Conservation (phyloP, 2,797 vertebrate species). For the Lemur catta region DNA sequence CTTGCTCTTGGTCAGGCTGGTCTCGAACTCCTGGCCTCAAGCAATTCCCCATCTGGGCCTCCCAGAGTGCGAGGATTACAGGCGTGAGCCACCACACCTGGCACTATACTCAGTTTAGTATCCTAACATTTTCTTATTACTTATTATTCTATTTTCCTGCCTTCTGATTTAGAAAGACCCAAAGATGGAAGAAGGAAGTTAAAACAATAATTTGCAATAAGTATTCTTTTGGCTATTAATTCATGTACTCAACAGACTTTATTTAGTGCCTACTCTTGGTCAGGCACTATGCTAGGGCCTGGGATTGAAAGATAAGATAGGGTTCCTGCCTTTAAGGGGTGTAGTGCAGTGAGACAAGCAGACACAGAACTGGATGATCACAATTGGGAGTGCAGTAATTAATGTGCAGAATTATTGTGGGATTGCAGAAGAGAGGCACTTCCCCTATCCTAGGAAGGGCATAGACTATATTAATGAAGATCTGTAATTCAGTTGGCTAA, state of each 20-base stretch:
- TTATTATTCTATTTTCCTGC: slow-evolving; percentile 28
- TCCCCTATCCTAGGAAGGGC: neutral
- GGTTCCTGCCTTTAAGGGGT: neutral
- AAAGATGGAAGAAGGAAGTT: slow-evolving; percentile 36
- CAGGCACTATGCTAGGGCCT: neutral
- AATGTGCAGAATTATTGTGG: neutral
- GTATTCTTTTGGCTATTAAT: slow-evolving; percentile 12
- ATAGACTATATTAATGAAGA: neutral
- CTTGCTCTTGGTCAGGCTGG: neutral
- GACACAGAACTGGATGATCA: neutral
- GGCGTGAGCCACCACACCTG: too few relatives aligned
- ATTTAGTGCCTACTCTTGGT: neutral
- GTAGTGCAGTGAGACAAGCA: neutral
- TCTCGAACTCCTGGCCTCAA: neutral
- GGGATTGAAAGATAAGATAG: neutral
- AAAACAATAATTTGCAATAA: slow-evolving; percentile 30
- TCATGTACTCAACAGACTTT: neutral
- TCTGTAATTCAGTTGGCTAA: neutral
- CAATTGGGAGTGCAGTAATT: neutral
- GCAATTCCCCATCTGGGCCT: too few relatives aligned
- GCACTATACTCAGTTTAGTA: neutral
- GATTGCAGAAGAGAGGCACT: neutral
- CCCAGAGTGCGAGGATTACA: too few relatives aligned
- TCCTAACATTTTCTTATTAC: neutral
- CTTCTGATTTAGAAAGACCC: slow-evolving; percentile 25